Conservation (phyloP, 2,797 vertebrate genomes). For the Etheostoma nigrum region DNA sequence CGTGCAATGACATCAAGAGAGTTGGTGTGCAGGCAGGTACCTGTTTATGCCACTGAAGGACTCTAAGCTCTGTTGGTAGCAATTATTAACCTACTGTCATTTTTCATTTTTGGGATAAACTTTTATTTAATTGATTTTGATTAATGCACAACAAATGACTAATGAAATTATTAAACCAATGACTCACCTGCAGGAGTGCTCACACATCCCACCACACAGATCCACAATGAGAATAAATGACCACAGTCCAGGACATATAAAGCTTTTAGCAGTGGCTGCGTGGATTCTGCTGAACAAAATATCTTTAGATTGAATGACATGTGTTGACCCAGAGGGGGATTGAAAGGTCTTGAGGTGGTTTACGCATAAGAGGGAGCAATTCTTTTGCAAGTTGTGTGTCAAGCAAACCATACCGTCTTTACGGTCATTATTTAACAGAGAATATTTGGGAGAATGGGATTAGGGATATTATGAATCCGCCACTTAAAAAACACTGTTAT, state of each 20-base stretch:
- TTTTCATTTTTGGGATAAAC: constrained; percentile 3
- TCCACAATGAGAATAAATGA: background rate
- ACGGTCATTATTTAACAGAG: background rate
- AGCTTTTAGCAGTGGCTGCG: background rate
- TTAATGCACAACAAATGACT: background rate
- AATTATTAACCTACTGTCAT: constrained; percentile 5
- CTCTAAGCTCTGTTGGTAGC: background rate
- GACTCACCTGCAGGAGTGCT: background rate
- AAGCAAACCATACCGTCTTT: background rate
- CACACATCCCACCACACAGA: background rate
- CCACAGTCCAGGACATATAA: background rate
- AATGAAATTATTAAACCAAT: background rate
- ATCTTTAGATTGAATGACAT: constrained; percentile 16
- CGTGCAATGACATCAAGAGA: background rate
- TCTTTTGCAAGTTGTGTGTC: constrained; percentile 19
- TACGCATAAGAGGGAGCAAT: constrained; percentile 4
- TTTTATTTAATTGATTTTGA: constrained; percentile 14
- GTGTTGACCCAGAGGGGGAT: constrained; percentile 13
- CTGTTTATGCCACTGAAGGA: background rate
- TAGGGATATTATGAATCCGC: background rate
- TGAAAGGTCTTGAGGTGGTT: constrained; percentile 11
- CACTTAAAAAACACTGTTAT: background rate
- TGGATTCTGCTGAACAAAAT: constrained; percentile 3
- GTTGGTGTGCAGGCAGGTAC: background rate
- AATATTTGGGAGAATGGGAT: background rate